Conservation (phyloP, 1,140 invertebrate species). For the Cherax destructor region DNA sequence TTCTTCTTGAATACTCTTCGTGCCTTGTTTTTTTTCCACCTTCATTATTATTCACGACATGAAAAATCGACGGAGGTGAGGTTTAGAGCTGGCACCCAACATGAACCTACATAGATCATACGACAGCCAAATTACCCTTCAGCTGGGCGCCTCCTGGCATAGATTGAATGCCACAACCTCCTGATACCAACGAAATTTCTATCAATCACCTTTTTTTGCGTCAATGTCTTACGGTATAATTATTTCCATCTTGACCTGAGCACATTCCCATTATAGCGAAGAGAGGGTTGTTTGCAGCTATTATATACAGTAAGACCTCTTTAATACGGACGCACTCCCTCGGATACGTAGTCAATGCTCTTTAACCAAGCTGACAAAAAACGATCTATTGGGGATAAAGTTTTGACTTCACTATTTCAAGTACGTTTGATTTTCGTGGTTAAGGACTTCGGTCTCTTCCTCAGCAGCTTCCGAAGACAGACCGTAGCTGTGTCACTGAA, state of each 20-base stretch:
- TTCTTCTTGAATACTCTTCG: neutral
- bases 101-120: slow-evolving; percentile 32
- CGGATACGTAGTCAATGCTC: neutral
- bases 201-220: slow-evolving; percentile 42
- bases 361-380: too few relatives aligned
- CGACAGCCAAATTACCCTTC: slow-evolving; percentile 51
- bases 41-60: too few relatives aligned
- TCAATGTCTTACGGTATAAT: neutral
- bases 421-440: too few relatives aligned
- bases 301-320: slow-evolving; percentile 7
- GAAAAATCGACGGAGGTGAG: too few relatives aligned
- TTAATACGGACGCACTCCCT: neutral
- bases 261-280: neutral
- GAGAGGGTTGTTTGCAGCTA: neutral
- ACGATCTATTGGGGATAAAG: too few relatives aligned
- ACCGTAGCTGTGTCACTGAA: neutral
- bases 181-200: slow-evolving; percentile 12
- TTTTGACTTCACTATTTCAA: too few relatives aligned
- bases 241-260: slow-evolving; percentile 13
- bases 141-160: slow-evolving; percentile 27
- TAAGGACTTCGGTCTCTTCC: too few relatives aligned
- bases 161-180: slow-evolving; percentile 21
- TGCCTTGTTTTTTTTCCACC: neutral
- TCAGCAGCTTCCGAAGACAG: neutral
- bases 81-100: neutral